A percentile compares a stretch with the other conserved stretches of the same genome.
These are phyloP conservation scores for Myrmecophaga tridactyla DNA, from an alignment of 2,113 vertebrate species.

Conservation along the genomic window DNA sequence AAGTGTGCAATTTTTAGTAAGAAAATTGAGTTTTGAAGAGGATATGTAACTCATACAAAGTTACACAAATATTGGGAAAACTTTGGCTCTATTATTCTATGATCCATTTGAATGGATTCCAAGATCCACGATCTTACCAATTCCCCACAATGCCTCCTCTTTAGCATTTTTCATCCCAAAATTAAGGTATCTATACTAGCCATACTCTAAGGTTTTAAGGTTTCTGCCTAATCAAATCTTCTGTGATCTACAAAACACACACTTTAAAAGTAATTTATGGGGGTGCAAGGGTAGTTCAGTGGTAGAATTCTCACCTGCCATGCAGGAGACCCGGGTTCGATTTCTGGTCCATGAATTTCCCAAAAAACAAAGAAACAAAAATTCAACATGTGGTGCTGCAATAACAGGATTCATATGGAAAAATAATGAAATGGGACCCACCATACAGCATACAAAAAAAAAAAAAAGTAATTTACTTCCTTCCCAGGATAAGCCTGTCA, in stretches of 20 bases:
- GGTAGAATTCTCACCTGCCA: too few species aligned
- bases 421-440: too few species aligned
- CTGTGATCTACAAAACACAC: background rate
- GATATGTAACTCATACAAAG: background rate
- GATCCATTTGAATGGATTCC: background rate
- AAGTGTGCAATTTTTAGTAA: background rate
- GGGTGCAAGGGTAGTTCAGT: too few species aligned
- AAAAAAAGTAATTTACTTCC: background rate
- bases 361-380: too few species aligned
- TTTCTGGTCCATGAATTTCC: too few species aligned
- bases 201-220: background rate
- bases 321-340: too few species aligned
- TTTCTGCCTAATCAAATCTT: background rate
- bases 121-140: background rate
- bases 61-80: background rate
- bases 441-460: too few species aligned
- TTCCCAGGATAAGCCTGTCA: background rate
- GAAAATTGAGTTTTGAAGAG: background rate
- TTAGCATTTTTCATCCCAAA: background rate
- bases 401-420: too few species aligned
- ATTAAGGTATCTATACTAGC: background rate
- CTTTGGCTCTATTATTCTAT: background rate
- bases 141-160: background rate
- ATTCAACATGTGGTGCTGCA: too few species aligned
- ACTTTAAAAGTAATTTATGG: background rate